Conservation (phyloP, 1,140 invertebrate genomes). For the Microplitis demolitor region DNA sequence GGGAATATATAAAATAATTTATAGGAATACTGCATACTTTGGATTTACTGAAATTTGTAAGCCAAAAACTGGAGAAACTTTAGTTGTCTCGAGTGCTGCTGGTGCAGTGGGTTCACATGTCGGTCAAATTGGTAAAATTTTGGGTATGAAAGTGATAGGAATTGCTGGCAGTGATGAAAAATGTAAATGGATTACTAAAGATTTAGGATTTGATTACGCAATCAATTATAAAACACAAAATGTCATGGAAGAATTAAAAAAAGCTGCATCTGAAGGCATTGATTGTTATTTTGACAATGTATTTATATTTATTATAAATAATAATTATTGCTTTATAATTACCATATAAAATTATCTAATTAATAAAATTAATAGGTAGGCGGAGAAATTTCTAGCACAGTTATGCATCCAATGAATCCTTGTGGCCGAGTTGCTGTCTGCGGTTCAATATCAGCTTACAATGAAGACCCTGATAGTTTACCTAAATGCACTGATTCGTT, state of each 20-base stretch:
- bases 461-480: constrained; percentile 29
- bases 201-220: constrained; percentile 70
- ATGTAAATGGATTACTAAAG: constrained; percentile 69
- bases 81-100: constrained; percentile 70
- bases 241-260: constrained; percentile 62
- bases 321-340: background rate
- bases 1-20: too few relatives aligned
- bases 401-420: constrained; percentile 66
- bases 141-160: constrained; percentile 73
- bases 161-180: constrained; percentile 74
- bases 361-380: too few relatives aligned
- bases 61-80: constrained; percentile 70
- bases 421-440: constrained; percentile 69
- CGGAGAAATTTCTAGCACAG: too few relatives aligned
- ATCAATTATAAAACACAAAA: constrained; percentile 75
- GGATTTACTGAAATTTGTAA: constrained; percentile 72
- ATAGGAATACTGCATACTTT: constrained; percentile 75
- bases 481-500: constrained; percentile 61
- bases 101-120: constrained; percentile 74
- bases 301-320: constrained; percentile 30
- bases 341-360: too few relatives aligned
- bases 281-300: constrained; percentile 81
- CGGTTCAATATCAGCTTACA: constrained; percentile 68
- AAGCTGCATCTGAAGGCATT: constrained; percentile 70
- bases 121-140: constrained; percentile 75